Base-by-base conservation (phyloP, 2,888 invertebrate species). In the Athalia cordata region DNA sequence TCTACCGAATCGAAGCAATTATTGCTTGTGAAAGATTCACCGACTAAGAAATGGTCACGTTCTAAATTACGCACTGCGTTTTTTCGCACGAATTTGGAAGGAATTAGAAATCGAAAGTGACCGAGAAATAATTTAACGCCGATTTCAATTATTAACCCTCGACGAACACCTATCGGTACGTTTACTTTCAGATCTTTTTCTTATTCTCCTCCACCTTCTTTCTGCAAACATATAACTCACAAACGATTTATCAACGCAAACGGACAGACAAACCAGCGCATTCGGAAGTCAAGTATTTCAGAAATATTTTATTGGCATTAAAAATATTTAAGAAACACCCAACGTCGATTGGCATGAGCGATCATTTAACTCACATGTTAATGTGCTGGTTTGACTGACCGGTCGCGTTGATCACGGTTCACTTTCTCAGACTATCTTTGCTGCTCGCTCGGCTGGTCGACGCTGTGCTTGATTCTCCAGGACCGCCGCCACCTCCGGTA, bases 391-490 rank as follows among this genome's bases (percentile, higher is more conserved):
- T 89, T 82, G 87, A 88, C 86, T 88, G 88, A 66, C 89, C 89
- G 87, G 86, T 88, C 87, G 88, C 89, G 88, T 88, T 89, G 88
- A 89, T 86, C 82, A 89, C 88, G 86, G 88, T 89, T 89, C 88
- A 89, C 88, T 89, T 89, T 82, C 89, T 85, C 84, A 89, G 81
- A 81, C 89, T 89, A 78, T 89, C 89, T 83, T 89, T 89, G 85
- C 89, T 89, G 83, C 89, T 89, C 80, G 89, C 89, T 78, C 89
- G 88, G 84, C 89, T 89, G 74, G 89, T 89, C 49, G 89, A 89
- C 43, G 88, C 89, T 79, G 89, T 89, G 78, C 87, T 89, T 6
- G 89, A 89, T 80, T 89, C 89, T 52, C 89, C 89, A 61, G 88
- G 89, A 64, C 86, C 89, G 80, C 87, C 88, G 77, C 87, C 82